phyloP scores from a whole-genome alignment of 30 jellyfish, hydroid and myxozoan genomes.

The Sanderia malayensis region DNA sequence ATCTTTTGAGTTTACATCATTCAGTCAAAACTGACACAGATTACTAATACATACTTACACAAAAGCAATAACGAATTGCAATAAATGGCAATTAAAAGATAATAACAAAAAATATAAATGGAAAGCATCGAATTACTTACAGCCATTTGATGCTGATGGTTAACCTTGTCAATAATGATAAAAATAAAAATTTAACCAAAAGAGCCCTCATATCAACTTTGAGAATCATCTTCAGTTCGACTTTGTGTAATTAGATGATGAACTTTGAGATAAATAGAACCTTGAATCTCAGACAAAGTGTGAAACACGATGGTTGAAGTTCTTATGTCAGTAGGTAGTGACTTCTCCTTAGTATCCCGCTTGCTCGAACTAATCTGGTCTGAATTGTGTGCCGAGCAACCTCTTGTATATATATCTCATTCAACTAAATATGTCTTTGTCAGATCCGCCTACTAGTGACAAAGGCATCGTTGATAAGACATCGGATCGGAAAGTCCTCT shows the following conservation, averaged over 20 bases:
- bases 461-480: slow-evolving; percentile 1
- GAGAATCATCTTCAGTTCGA: too few species aligned
- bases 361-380: background rate
- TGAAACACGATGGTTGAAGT: too few species aligned
- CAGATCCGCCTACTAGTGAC: background rate
- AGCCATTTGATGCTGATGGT: slow-evolving; percentile 52
- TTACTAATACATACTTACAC: too few species aligned
- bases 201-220: too few species aligned
- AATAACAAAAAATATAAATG: background rate
- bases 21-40: too few species aligned
- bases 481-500: background rate
- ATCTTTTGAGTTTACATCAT: too few species aligned
- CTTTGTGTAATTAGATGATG: too few species aligned
- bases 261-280: too few species aligned
- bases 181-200: background rate
- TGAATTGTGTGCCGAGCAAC: background rate
- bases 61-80: too few species aligned
- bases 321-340: too few species aligned
- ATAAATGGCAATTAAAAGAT: too few species aligned
- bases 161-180: background rate
- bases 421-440: slow-evolving; percentile 1
- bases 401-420: background rate
- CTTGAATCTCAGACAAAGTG: too few species aligned
- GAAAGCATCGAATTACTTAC: slow-evolving; percentile 31
- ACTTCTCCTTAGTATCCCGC: slow-evolving; percentile 13